Percentiles rank a stretch among this genome's conserved stretches.
Evolutionary conservation across 1,140 invertebrate species (phyloP).

Genomic region (Cherax quadricarinatus): DNA sequence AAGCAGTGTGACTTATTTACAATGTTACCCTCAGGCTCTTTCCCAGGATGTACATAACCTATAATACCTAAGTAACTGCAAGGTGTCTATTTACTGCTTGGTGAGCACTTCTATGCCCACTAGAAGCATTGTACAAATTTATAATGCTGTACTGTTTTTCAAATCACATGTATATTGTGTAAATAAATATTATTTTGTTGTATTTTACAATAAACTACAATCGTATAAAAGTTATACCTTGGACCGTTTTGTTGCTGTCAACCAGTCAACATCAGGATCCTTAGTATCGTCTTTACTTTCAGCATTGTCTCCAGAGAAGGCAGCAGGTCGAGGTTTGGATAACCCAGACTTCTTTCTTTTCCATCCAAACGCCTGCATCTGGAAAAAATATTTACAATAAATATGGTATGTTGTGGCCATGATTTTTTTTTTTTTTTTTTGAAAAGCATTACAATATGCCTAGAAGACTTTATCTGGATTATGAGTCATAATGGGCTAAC

Average conservation of each 20-base stretch:
- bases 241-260: constrained; percentile 59
- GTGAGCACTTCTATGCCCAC: too few species aligned
- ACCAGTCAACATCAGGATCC: constrained; percentile 65
- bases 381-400: background rate
- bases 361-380: constrained; percentile 66
- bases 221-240: constrained; percentile 25
- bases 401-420: background rate
- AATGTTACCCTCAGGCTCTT: too few species aligned
- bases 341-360: constrained; percentile 68
- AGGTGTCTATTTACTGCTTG: too few species aligned
- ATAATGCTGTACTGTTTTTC: background rate
- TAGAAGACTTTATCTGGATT: too few species aligned
- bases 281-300: constrained; percentile 45
- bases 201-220: too few species aligned
- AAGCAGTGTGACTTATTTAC: too few species aligned
- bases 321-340: constrained; percentile 36
- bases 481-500: too few species aligned
- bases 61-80: too few species aligned
- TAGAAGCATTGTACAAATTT: too few species aligned
- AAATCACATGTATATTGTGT: too few species aligned
- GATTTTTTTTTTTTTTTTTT: background rate
- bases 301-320: constrained; percentile 51
- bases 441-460: background rate
- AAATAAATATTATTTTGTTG: too few species aligned
- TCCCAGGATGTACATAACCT: too few species aligned